Evolutionary conservation across 2,797 vertebrate genomes (phyloP).

Genomic region (Hylomyscus alleni): DNA sequence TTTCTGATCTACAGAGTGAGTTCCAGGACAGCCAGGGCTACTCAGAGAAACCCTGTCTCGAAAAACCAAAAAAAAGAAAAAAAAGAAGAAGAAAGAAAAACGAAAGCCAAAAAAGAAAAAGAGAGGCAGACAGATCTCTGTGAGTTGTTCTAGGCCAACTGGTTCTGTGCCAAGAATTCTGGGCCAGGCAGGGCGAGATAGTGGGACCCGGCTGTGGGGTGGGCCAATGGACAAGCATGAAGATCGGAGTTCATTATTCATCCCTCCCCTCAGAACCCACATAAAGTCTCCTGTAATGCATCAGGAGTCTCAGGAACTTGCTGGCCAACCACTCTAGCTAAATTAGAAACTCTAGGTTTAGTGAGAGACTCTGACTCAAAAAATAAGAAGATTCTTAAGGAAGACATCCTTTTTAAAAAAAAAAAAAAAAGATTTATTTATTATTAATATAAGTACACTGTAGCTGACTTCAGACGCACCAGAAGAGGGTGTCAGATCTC

Average conservation of each 20-base stretch:
- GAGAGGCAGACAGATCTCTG: not conserved
- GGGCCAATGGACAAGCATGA: not conserved
- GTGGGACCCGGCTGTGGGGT: not conserved
- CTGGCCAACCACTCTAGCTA: too few species aligned
- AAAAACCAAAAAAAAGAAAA: too few species aligned
- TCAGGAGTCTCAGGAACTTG: not conserved
- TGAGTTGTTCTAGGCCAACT: not conserved
- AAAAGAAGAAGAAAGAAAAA: too few species aligned
- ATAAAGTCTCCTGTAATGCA: not conserved
- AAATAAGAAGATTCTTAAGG: not conserved
- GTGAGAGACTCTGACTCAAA: not conserved
- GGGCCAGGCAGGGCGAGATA: not conserved
- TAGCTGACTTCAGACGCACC: too few species aligned
- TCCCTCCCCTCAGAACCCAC: not conserved
- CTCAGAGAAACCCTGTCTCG: too few species aligned
- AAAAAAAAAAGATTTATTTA: too few species aligned
- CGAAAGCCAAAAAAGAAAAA: too few species aligned
- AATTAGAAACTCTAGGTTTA: not conserved
- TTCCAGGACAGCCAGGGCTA: too few species aligned
- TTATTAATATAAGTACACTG: too few species aligned
- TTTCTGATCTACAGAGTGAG: too few species aligned
- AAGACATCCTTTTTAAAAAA: too few species aligned
- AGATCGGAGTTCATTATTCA: not conserved
- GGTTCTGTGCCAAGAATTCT: not conserved
- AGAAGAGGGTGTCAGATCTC: too few species aligned